These are phyloP conservation scores for Luperina nickerlii DNA, from an alignment of 2,888 invertebrate genomes.

Conservation along the genomic window DNA sequence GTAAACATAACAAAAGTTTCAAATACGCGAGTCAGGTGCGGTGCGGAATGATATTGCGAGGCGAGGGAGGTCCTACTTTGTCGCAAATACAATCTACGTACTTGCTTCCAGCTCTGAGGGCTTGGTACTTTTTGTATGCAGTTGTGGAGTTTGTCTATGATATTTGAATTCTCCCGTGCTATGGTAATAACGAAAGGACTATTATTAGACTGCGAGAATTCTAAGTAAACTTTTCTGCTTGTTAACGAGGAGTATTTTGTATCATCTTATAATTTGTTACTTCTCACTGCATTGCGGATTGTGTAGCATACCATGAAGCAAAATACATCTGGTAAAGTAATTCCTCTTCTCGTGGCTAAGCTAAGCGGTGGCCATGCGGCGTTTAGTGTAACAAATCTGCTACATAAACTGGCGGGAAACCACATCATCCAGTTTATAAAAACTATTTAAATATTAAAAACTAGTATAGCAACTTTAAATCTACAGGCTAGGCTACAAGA, in stretches of 20 bases:
- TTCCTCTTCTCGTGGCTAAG: neutral
- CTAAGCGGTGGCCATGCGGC: neutral
- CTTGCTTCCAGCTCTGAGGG: conserved; percentile 35
- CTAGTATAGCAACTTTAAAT: neutral
- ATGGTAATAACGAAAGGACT: neutral
- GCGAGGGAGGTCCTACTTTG: conserved; percentile 48
- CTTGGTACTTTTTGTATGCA: conserved; percentile 44
- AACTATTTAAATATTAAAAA: no score
- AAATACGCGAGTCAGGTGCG: conserved; percentile 66
- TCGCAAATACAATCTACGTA: conserved; percentile 60
- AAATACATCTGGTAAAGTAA: neutral
- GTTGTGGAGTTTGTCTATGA: conserved; percentile 16
- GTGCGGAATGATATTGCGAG: conserved; percentile 59
- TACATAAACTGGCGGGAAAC: neutral
- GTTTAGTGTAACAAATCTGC: neutral
- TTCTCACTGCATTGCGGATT: neutral
- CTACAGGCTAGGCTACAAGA: neutral
- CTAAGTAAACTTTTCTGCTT: neutral
- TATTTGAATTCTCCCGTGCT: conserved; percentile 36
- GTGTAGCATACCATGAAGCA: neutral
- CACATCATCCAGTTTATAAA: neutral
- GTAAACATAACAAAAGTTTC: conserved; percentile 64
- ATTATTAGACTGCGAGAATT: neutral
- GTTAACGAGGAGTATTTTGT: neutral
- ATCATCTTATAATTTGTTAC: neutral